Evolutionary conservation across 2,888 invertebrate species (phyloP).

Genomic region (Ernsta delagoae): DNA sequence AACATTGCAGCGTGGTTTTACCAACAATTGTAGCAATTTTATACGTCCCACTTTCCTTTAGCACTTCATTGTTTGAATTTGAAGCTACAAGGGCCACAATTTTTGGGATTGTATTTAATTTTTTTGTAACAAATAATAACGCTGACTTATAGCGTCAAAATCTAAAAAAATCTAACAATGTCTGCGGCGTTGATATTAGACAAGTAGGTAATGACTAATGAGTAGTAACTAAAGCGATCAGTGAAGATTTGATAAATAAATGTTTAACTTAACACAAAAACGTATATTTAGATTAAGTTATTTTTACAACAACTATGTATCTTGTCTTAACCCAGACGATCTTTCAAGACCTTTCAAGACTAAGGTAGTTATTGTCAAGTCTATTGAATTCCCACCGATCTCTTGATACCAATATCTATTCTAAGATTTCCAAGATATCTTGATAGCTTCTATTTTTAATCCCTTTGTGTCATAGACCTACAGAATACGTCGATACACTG

Average conservation of each 20-base stretch:
- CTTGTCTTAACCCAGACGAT: background rate
- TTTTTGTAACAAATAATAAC: no score
- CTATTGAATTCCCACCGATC: background rate
- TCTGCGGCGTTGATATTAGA: no score
- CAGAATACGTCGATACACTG: background rate
- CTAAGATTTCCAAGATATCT: background rate
- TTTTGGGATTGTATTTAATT: background rate
- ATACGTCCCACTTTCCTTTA: background rate
- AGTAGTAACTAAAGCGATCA: no score
- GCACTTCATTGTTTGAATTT: background rate
- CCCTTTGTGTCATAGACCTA: constrained; percentile 13
- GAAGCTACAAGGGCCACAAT: background rate
- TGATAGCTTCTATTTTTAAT: constrained; percentile 10
- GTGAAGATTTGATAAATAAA: no score
- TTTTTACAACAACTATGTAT: background rate
- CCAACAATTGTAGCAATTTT: background rate
- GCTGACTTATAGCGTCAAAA: no score
- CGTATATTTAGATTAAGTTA: background rate
- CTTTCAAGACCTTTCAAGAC: background rate
- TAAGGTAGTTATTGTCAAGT: background rate
- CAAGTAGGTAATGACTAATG: no score
- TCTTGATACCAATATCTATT: background rate
- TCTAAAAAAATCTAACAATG: no score
- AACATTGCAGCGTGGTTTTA: background rate
- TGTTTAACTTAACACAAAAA: background rate